phyloP scores from a whole-genome alignment of 2,113 vertebrate species.

The Calidris pugnax region DNA sequence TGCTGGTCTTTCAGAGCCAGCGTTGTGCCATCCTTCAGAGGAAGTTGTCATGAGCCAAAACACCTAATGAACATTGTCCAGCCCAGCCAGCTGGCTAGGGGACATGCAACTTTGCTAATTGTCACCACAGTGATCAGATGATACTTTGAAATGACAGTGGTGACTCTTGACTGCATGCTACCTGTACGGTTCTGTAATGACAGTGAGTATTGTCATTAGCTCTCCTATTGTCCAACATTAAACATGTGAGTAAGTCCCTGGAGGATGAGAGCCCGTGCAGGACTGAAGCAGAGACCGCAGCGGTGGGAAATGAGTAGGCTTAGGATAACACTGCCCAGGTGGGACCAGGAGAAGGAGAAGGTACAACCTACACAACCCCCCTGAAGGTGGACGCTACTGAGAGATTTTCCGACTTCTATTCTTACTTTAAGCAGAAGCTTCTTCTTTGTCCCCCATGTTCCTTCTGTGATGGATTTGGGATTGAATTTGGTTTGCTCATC shows the following conservation, averaged over 20 bases:
- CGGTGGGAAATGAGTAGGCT: neutral
- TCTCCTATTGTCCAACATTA: neutral
- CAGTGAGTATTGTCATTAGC: neutral
- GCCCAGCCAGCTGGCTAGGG: neutral
- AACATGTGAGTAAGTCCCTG: neutral
- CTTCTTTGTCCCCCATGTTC: slow-evolving; percentile 82
- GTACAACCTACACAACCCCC: neutral
- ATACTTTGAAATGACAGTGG: neutral
- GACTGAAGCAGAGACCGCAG: neutral
- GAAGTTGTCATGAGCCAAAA: neutral
- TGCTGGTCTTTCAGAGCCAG: neutral
- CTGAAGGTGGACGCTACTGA: neutral
- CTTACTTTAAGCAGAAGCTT: slow-evolving; percentile 86
- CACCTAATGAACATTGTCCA: neutral
- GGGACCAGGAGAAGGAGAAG: neutral
- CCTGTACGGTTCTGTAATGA: neutral
- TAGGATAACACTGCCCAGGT: neutral
- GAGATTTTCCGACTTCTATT: neutral
- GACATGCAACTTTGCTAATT: neutral
- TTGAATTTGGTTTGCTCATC: slow-evolving; percentile 82
- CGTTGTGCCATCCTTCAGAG: neutral
- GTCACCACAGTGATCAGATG: neutral
- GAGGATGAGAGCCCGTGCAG: neutral
- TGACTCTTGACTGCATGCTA: neutral
- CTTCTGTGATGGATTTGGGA: slow-evolving; percentile 74